phyloP scores from a whole-genome alignment of 2,797 vertebrate genomes.

The Acanthornis magna region DNA sequence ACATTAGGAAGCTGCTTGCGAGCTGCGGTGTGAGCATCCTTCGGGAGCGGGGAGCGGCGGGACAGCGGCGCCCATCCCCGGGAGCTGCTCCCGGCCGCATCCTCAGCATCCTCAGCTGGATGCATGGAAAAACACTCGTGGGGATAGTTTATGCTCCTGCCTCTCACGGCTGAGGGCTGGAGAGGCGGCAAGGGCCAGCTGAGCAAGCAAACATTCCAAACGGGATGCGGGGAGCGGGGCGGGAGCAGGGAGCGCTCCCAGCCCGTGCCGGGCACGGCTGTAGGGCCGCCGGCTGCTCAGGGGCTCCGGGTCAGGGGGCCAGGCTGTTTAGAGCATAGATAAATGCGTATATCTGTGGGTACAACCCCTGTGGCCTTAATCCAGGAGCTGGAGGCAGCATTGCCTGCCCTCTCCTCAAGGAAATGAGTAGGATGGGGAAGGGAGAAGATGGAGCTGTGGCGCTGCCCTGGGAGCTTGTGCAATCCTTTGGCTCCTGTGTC shows the following conservation, averaged over 20 bases:
- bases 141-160: not conserved
- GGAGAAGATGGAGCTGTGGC: too few relatives aligned
- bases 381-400: not conserved
- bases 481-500: not conserved
- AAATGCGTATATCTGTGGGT: rapidly evolving
- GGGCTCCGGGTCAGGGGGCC: rapidly evolving
- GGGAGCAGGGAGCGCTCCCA: not conserved
- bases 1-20: not conserved
- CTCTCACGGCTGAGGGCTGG: not conserved
- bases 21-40: not conserved
- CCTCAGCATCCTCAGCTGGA: rapidly evolving
- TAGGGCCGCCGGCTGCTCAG: rapidly evolving
- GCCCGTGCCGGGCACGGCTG: rapidly evolving
- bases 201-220: rapidly evolving
- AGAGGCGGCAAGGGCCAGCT: rapidly evolving
- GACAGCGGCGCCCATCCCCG: rapidly evolving
- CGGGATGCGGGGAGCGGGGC: rapidly evolving
- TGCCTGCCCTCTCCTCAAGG: rapidly evolving
- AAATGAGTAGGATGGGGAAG: not conserved
- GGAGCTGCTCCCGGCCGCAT: too few relatives aligned
- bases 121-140: not conserved
- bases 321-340: not conserved
- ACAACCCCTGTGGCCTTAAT: not conserved
- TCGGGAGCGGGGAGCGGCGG: too few relatives aligned
- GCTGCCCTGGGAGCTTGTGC: not conserved